phyloP scores from a whole-genome alignment of 2,113 vertebrate species.

The Oryzias javanicus region DNA sequence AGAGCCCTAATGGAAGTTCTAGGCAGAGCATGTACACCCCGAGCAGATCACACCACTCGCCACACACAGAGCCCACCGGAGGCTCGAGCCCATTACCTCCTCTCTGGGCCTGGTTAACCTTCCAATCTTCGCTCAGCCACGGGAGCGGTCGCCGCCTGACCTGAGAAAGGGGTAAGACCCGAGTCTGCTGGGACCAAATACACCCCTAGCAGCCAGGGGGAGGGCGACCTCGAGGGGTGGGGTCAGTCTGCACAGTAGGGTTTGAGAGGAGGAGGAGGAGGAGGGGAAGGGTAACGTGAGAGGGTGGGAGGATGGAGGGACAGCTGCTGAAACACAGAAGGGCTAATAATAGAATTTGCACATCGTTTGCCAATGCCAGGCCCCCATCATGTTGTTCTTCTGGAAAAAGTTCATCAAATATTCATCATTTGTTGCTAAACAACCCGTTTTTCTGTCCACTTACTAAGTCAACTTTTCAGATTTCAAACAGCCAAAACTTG shows the following conservation, averaged over 20 bases:
- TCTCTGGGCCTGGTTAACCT: constrained; percentile 66
- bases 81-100: constrained; percentile 67
- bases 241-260: constrained; percentile 44
- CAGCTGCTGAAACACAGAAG: constrained; percentile 82
- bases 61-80: constrained; percentile 51
- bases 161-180: constrained; percentile 22
- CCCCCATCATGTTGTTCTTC: constrained; percentile 35
- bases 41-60: constrained; percentile 30
- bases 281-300: constrained; percentile 51
- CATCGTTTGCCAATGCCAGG: constrained; percentile 49
- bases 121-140: constrained; percentile 56
- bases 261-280: constrained; percentile 30
- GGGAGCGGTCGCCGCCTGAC: constrained; percentile 30
- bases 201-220: constrained; percentile 33
- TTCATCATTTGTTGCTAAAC: constrained; percentile 8
- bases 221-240: constrained; percentile 29
- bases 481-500: too few species aligned
- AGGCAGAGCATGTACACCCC: constrained; percentile 53
- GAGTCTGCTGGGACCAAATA: constrained; percentile 35
- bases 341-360: constrained; percentile 82
- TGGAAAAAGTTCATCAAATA: constrained; percentile 22
- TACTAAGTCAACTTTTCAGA: too few species aligned
- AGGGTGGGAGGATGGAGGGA: constrained; percentile 62
- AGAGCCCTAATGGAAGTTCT: constrained; percentile 55
- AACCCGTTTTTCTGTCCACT: neutral